Base-by-base conservation (phyloP, 64 coral and sea anemone species). In the Montipora efflorescens region DNA sequence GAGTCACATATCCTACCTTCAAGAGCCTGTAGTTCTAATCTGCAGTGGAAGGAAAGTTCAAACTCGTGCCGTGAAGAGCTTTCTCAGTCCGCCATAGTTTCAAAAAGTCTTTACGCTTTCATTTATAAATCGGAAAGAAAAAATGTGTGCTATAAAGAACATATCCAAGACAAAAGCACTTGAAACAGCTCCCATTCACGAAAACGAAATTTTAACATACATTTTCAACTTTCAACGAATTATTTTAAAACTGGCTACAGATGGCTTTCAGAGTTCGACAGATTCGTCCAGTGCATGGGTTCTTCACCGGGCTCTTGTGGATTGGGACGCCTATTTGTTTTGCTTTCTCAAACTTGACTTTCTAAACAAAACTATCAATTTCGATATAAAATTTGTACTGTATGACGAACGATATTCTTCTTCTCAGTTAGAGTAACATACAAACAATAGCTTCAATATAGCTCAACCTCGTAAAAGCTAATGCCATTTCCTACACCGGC, bases 401-500 rank as follows among this genome's bases (percentile, higher is more conserved):
- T 43, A 44, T 75, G 13, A 75, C 73, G 73, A 79, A 79, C 16
- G 49, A 79, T 79, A 79, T 79, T 79, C 77, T 78, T 78, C 51
- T 48, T 79, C 73, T 75, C 73, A 75, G 73, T 75, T 75, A 75
- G 73, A 75, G 73, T 28, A 75, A 75, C 23, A 75, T 75, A 75
- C 13, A 66, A 75, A 79, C 52, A 79, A 48, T 79, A 50, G 55
- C 48, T 52, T 79, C 77, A 79, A 79, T 79, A 50, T 52, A 79
- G 77, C 77, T 53, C 5, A 52, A 79, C 77, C 77, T 79, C 77
- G 77, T 48, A 79, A 79, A 75, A 75, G 25, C 73, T 75, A 7
- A 75, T 21, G 22, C 73, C 43, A 75, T 75, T 75, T 75, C 45
- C 73, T 75, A 75, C 22, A 43, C 73, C 73, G 73, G 73, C 73